A percentile compares a stretch with the other conserved stretches of the same genome.
Conservation (phyloP, 2,888 invertebrate genomes). For the Apoderus coryli region DNA sequence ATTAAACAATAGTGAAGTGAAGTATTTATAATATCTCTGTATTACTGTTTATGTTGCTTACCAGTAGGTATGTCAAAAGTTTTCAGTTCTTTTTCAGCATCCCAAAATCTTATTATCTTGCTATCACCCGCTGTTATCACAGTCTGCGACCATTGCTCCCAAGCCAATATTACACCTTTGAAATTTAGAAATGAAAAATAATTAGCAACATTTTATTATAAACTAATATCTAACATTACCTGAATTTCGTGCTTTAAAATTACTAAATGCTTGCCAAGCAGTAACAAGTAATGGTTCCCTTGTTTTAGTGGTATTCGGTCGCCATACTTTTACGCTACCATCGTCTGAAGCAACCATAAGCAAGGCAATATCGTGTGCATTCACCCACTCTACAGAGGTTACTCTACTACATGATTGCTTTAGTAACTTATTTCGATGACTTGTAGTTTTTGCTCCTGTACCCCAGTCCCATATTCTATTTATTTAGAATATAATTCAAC, state of each 20-base stretch:
- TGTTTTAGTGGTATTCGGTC: constrained; percentile 26
- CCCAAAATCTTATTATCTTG: constrained; percentile 71
- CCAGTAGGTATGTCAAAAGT: constrained; percentile 65
- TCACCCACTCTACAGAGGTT: constrained; percentile 72
- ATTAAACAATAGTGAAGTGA: too few relatives aligned
- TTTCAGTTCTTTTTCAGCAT: constrained; percentile 67
- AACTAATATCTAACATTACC: constrained; percentile 12
- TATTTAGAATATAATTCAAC: too few relatives aligned
- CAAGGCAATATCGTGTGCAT: constrained; percentile 68
- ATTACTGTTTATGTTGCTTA: constrained; percentile 5
- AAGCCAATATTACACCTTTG: constrained; percentile 53
- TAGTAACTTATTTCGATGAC: constrained; percentile 40
- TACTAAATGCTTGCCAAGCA: constrained; percentile 74
- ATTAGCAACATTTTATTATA: too few relatives aligned
- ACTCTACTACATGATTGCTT: constrained; percentile 44
- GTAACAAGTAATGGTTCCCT: constrained; percentile 48
- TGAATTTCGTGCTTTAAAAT: constrained; percentile 26
- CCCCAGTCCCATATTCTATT: constrained; percentile 78
- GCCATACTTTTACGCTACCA: constrained; percentile 63
- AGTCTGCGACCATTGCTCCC: constrained; percentile 69
- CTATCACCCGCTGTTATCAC: constrained; percentile 71
- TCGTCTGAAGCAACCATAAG: constrained; percentile 64
- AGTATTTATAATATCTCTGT: too few relatives aligned
- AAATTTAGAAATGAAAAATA: not conserved
- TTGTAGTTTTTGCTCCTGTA: constrained; percentile 52